phyloP scores from a whole-genome alignment of 2,888 invertebrate species.

The Baccha elongata region DNA sequence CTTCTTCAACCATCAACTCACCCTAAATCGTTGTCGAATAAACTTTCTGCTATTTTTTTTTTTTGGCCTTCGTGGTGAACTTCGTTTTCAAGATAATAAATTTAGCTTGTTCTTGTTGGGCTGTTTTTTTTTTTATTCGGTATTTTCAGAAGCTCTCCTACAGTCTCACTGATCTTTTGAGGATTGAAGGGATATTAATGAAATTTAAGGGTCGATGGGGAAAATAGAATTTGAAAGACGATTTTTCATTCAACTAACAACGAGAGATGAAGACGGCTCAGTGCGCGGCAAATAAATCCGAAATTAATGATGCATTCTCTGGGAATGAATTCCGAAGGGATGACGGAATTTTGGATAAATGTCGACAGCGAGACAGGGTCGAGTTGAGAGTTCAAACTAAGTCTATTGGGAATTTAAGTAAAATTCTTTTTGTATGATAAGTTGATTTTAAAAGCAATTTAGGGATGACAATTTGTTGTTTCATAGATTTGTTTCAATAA shows the following conservation, averaged over 20 bases:
- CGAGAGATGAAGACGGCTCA: neutral
- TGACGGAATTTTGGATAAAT: slow-evolving; percentile 2
- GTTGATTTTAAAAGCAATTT: slow-evolving; percentile 7
- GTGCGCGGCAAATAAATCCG: slow-evolving; percentile 48
- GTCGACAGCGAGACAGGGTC: neutral
- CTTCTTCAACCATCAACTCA: slow-evolving; percentile 34
- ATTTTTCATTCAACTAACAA: slow-evolving; percentile 60
- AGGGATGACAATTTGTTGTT: slow-evolving; percentile 1
- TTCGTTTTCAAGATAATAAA: slow-evolving; percentile 28
- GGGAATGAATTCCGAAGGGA: slow-evolving; percentile 44
- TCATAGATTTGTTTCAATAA: too few relatives aligned
- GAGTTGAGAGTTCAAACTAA: slow-evolving; percentile 10
- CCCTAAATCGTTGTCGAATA: slow-evolving; percentile 17
- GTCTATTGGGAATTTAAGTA: slow-evolving; percentile 22
- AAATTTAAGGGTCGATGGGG: slow-evolving; percentile 38
- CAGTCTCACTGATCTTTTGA: slow-evolving; percentile 33
- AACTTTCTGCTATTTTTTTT: slow-evolving; percentile 11
- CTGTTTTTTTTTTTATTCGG: slow-evolving; percentile 7
- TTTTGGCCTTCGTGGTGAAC: slow-evolving; percentile 19
- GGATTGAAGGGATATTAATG: slow-evolving; percentile 63
- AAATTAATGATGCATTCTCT: slow-evolving; percentile 71
- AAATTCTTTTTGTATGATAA: neutral
- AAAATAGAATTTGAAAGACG: slow-evolving; percentile 59
- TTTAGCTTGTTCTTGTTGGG: slow-evolving; percentile 37
- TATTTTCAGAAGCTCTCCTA: neutral